phyloP scores from a whole-genome alignment of 2,113 vertebrate genomes.

The Aptenodytes forsteri region DNA sequence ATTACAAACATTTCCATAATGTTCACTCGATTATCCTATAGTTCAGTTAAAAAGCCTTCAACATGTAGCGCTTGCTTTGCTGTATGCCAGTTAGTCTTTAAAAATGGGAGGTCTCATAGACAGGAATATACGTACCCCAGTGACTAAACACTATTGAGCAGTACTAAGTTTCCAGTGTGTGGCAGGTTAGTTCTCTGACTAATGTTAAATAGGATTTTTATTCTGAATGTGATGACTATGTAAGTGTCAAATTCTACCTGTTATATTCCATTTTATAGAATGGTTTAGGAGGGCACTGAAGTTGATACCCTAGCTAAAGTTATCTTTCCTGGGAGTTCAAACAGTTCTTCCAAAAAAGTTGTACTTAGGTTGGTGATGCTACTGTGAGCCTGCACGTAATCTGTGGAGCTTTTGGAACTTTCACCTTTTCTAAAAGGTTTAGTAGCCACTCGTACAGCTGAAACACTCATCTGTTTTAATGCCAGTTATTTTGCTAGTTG shows the following conservation, averaged over 20 bases:
- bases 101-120: background rate
- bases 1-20: background rate
- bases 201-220: background rate
- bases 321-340: background rate
- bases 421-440: background rate
- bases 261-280: background rate
- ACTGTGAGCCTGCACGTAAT: background rate
- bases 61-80: background rate
- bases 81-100: background rate
- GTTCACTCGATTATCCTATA: background rate
- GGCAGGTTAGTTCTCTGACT: background rate
- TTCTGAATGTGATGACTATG: background rate
- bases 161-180: background rate
- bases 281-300: background rate
- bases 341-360: background rate
- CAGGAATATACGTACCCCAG: background rate
- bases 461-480: background rate
- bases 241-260: background rate
- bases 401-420: background rate
- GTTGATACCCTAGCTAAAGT: background rate
- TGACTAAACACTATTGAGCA: background rate
- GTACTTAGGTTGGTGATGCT: background rate
- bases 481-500: background rate
- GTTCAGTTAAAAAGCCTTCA: background rate
- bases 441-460: background rate